phyloP scores from a whole-genome alignment of 2,113 vertebrate genomes.

The Rhinolophus sinicus region DNA sequence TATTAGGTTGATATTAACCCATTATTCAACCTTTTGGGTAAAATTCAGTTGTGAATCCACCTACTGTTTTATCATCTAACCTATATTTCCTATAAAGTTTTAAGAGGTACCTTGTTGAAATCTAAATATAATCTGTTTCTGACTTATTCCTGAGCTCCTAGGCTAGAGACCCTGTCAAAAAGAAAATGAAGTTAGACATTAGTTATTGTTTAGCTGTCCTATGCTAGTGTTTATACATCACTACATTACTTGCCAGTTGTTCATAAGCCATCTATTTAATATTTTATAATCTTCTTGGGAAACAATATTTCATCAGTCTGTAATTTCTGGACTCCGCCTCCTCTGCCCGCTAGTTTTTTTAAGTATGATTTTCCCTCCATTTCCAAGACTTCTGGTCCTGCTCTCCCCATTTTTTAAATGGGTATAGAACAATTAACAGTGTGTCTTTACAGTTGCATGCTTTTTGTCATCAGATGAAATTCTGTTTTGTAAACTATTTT shows the following conservation, averaged over 20 bases:
- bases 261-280: constrained; percentile 19
- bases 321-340: neutral
- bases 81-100: constrained; percentile 17
- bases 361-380: neutral
- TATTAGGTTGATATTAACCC: constrained; percentile 34
- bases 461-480: constrained; percentile 42
- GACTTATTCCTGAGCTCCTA: neutral
- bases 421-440: constrained; percentile 7
- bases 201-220: constrained; percentile 11
- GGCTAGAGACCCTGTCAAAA: neutral
- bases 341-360: neutral
- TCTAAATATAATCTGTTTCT: constrained; percentile 21
- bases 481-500: constrained; percentile 51
- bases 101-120: constrained; percentile 16
- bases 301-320: constrained; percentile 24
- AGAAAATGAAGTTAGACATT: constrained; percentile 19
- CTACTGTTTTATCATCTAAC: constrained; percentile 36
- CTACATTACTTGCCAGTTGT: neutral
- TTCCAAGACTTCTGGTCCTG: neutral
- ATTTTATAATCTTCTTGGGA: constrained; percentile 30
- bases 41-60: constrained; percentile 39
- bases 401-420: neutral
- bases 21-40: constrained; percentile 15
- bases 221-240: constrained; percentile 16
- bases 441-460: neutral